Evolutionary conservation across 1,140 invertebrate genomes (phyloP), one percentile per base, ranked within the genome.

Genomic region (Chelonus insularis): DNA sequence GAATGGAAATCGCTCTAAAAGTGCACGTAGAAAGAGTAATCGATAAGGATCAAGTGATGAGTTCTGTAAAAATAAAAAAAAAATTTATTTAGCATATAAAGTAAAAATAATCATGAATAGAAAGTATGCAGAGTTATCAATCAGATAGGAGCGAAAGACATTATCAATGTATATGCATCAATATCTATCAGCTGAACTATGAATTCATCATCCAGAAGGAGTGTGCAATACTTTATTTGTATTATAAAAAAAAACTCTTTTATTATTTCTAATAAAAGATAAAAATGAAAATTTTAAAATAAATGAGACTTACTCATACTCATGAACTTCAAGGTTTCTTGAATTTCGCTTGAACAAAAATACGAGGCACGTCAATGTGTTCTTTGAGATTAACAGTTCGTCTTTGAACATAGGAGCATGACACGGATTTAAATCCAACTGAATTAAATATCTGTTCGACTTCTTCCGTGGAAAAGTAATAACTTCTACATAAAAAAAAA

Each of bases 281-380:
- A 0, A 34, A 6, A 1, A 34, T 1, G 32, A 34, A 34, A 34
- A 34, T 34, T 1, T 11, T 34, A n/a, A 29, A 9, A 8, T 50
- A 39, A 18, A 16, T n/a, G n/a, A n/a, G 45, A 47, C 21, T 12
- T 6, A 60, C 48, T 14, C 41, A 34, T 41, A 9, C 23, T 57
- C 43, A 45, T 47, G 25, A 45, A 48, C 51, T 57, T 75, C 47
- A 74, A 64, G 82, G 82, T 71, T 89, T 92, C 9, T 69, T 75
- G 76, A 94, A 95, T 84, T 95, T 96, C 12, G 88, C 92, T 81
- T 98, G 96, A 6, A 98, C 85, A 84, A 97, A 98, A 67, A 95
- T 90, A 58, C 96, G 85, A 0, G 90, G 90, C 0, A 95, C 93
- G 86, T 95, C 87, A 45, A 98, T 85, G 18, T 90, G 89, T 82